Evolutionary conservation across 2,888 invertebrate species (phyloP).

Genomic region (Dexiosoma caninum): DNA sequence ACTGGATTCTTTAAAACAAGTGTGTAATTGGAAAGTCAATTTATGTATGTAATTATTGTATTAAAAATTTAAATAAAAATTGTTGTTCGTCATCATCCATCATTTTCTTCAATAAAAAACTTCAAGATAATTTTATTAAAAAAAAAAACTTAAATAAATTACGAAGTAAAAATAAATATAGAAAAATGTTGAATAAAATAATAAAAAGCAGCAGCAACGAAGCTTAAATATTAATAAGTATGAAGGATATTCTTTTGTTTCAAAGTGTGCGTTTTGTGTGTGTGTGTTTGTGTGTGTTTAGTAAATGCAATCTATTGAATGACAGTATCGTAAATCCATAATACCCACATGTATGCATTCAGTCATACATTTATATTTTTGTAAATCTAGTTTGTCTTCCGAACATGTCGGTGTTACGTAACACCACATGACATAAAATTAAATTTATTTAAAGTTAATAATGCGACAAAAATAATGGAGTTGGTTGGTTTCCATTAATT

Average conservation of each 20-base stretch:
- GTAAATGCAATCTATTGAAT: constrained; percentile 10
- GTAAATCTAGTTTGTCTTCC: neutral
- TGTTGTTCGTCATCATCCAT: constrained; percentile 29
- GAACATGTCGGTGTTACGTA: neutral
- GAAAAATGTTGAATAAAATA: neutral
- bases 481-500: neutral
- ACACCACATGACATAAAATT: constrained; percentile 22
- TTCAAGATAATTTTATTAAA: constrained; percentile 34
- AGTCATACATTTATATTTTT: neutral
- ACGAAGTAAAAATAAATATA: neutral
- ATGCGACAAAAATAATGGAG: constrained; percentile 16
- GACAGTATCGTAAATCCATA: constrained; percentile 17
- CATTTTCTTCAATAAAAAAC: constrained; percentile 33
- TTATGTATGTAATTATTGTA: constrained; percentile 28
- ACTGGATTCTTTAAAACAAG: neutral
- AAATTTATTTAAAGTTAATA: constrained; percentile 48
- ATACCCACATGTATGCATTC: neutral
- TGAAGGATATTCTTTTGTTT: neutral
- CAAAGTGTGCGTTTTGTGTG: neutral
- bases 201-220: neutral
- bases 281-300: neutral
- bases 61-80: constrained; percentile 19
- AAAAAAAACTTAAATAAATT: neutral
- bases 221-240: neutral
- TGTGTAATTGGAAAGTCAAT: constrained; percentile 28